Conservation (phyloP, 2,113 vertebrate genomes). For the Hippocampus barbouri region DNA sequence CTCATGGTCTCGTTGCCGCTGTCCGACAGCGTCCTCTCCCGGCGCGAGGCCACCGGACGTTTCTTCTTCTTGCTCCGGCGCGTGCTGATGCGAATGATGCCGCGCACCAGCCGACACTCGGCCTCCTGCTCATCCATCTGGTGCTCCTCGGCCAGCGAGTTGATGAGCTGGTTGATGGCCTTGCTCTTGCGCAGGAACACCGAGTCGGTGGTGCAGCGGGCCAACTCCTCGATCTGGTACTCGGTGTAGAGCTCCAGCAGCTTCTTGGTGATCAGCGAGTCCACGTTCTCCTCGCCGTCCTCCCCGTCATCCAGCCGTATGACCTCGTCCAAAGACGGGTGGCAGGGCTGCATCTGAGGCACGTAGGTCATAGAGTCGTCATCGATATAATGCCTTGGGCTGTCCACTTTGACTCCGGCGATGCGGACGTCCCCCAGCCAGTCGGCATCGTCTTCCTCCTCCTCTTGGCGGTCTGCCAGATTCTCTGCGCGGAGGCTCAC, state of each 20-base stretch:
- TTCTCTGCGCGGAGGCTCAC: constrained; percentile 46
- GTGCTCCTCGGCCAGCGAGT: constrained; percentile 71
- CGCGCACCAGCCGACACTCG: constrained; percentile 86
- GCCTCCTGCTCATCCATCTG: constrained; percentile 86
- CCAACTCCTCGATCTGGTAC: constrained; percentile 94
- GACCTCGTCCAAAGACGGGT: constrained; percentile 69
- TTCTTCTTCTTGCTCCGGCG: constrained; percentile 70
- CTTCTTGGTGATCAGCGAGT: constrained; percentile 87
- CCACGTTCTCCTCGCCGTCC: constrained; percentile 81
- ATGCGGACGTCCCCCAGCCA: constrained; percentile 83
- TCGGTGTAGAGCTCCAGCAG: constrained; percentile 94
- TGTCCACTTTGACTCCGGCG: constrained; percentile 59
- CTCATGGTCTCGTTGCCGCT: constrained; percentile 91
- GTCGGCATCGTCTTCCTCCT: constrained; percentile 64
- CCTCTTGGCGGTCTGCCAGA: constrained; percentile 21
- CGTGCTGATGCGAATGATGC: constrained; percentile 95
- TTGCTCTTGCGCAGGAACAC: constrained; percentile 91
- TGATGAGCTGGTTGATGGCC: constrained; percentile 92
- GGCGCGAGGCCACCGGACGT: constrained; percentile 48
- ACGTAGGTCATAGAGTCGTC: constrained; percentile 34
- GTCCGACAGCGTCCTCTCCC: constrained; percentile 68
- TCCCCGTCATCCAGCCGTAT: constrained; percentile 74
- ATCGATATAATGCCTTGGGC: constrained; percentile 69
- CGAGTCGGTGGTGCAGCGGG: constrained; percentile 90
- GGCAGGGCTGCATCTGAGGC: constrained; percentile 54